Evolutionary conservation across 1,140 invertebrate species (phyloP).

Genomic region (Danaus melanippus): DNA sequence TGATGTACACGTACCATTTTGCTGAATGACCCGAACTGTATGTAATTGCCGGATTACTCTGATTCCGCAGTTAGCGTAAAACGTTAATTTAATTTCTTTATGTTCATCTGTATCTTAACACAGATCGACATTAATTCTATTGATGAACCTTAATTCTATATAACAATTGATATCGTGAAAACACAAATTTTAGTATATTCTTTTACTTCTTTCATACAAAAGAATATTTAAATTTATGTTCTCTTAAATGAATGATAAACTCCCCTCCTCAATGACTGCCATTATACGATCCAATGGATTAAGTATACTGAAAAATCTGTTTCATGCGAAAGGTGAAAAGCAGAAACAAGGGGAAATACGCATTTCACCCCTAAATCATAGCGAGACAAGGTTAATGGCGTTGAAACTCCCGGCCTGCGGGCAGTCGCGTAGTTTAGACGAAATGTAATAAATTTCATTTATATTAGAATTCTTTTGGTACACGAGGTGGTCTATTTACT

Average conservation of each 20-base stretch:
- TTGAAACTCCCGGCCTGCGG: conserved; percentile 40
- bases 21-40: conserved; percentile 6
- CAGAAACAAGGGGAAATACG: conserved; percentile 43
- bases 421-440: conserved; percentile 50
- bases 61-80: no score
- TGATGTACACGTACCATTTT: conserved; percentile 3
- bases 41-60: conserved; percentile 1
- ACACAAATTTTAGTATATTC: no score
- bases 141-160: no score
- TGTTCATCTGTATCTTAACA: no score
- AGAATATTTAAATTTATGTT: no score
- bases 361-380: conserved; percentile 54
- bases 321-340: conserved; percentile 27
- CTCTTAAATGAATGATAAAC: no score
- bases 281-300: conserved; percentile 10
- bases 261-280: no score
- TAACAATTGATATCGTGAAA: no score
- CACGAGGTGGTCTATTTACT: conserved; percentile 28
- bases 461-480: conserved; percentile 33
- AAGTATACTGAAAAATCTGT: conserved; percentile 48
- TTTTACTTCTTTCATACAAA: no score
- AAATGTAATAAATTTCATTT: conserved; percentile 51
- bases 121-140: no score
- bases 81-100: no score
- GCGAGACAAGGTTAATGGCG: conserved; percentile 59